phyloP scores from a whole-genome alignment of 2,888 invertebrate species.

The Dasypogon diadema region DNA sequence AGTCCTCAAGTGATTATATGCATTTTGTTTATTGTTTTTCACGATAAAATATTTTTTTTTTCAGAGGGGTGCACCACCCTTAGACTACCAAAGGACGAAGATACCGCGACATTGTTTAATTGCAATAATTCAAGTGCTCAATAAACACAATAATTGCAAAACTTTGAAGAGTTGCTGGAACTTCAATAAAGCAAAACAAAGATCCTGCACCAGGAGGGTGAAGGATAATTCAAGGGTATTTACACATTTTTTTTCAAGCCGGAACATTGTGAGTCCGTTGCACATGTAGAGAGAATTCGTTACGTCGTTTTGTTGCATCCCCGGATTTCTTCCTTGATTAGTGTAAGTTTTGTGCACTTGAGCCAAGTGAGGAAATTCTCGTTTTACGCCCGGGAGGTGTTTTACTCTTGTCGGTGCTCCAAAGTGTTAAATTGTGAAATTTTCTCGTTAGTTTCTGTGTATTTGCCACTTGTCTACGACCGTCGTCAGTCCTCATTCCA shows the following conservation, averaged over 20 bases:
- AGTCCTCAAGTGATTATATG: background rate
- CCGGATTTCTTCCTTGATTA: slow-evolving; percentile 41
- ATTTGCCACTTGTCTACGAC: slow-evolving; percentile 54
- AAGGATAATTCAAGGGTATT: slow-evolving; percentile 30
- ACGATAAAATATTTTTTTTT: no score
- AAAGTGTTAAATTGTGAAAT: slow-evolving; percentile 57
- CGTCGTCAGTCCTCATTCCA: slow-evolving; percentile 47
- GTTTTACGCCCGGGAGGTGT: slow-evolving; percentile 37
- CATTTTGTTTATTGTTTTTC: slow-evolving; percentile 1
- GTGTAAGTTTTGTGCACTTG: slow-evolving; percentile 34
- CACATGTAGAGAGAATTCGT: slow-evolving; percentile 7
- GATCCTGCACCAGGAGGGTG: background rate
- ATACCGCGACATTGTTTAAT: slow-evolving; percentile 40
- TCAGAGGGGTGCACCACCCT: slow-evolving; percentile 1
- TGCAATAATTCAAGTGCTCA: slow-evolving; percentile 31
- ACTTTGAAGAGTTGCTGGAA: slow-evolving; percentile 7
- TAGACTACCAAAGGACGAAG: background rate
- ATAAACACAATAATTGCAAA: slow-evolving; percentile 27
- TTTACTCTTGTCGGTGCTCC: slow-evolving; percentile 55
- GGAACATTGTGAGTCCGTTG: background rate
- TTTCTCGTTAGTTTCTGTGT: slow-evolving; percentile 56
- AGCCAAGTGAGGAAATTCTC: slow-evolving; percentile 38
- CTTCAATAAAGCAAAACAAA: background rate
- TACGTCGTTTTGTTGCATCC: background rate
- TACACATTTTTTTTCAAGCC: slow-evolving; percentile 28